These are phyloP conservation scores for Acanthosepion pharaonis DNA, from an alignment of 2,888 invertebrate species.

Conservation along the genomic window DNA sequence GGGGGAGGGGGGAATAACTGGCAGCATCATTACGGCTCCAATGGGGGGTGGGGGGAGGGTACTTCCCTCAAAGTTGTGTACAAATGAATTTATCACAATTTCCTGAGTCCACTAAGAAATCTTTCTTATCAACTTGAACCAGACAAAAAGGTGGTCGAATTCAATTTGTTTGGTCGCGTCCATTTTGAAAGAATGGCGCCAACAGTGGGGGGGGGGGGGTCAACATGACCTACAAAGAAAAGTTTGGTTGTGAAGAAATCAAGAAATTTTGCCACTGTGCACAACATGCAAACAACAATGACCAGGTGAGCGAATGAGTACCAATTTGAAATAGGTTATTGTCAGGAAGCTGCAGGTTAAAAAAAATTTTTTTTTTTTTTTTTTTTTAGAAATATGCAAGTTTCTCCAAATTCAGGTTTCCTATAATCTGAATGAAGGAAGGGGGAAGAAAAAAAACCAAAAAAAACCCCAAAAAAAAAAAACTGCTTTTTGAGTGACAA, in stretches of 20 bases:
- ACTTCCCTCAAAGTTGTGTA: not conserved
- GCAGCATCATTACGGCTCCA: not conserved
- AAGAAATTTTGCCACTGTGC: not conserved
- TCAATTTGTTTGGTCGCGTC: not conserved
- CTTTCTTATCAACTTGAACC: not conserved
- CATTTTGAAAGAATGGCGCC: not conserved
- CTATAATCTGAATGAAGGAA: not conserved
- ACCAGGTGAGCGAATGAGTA: not conserved
- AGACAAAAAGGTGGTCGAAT: not conserved
- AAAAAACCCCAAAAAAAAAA: too few species aligned
- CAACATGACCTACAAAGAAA: not conserved
- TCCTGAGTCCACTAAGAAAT: not conserved
- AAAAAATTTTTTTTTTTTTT: too few species aligned
- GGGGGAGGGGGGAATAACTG: not conserved
- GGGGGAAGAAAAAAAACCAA: too few species aligned
- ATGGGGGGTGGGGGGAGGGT: not conserved
- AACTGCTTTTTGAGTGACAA: too few species aligned
- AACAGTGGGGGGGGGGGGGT: not conserved
- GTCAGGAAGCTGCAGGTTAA: not conserved
- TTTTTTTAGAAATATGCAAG: not conserved
- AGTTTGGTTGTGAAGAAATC: slow-evolving; percentile 10
- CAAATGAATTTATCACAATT: slow-evolving; percentile 33
- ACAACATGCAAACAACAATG: not conserved
- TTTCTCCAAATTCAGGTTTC: not conserved
- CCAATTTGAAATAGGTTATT: not conserved